Conservation (phyloP, 2,888 invertebrate genomes). For the Drosophila rubida region DNA sequence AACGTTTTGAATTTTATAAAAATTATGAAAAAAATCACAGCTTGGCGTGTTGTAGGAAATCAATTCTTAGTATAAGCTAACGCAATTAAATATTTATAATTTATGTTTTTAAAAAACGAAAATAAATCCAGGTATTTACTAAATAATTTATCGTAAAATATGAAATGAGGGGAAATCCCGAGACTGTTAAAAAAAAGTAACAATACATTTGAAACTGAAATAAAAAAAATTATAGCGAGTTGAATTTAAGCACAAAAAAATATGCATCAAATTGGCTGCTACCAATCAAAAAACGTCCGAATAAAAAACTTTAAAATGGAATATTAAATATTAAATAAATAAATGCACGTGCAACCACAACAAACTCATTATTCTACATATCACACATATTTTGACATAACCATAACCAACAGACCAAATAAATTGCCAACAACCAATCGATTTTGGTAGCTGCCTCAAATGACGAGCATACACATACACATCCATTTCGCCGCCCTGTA, state of each 20-base stretch:
- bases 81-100: slow-evolving; percentile 11
- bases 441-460: slow-evolving; percentile 56
- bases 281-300: slow-evolving; percentile 17
- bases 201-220: background rate
- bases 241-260: background rate
- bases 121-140: background rate
- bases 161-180: background rate
- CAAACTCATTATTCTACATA: slow-evolving; percentile 76
- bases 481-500: background rate
- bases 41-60: slow-evolving; percentile 15
- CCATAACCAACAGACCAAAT: slow-evolving; percentile 72
- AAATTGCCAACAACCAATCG: slow-evolving; percentile 70
- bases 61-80: slow-evolving; percentile 24
- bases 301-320: slow-evolving; percentile 1
- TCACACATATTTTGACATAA: slow-evolving; percentile 76
- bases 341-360: slow-evolving; percentile 59
- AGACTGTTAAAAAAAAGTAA: background rate
- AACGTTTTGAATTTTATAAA: slow-evolving; percentile 22
- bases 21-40: slow-evolving; percentile 7
- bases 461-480: slow-evolving; percentile 34
- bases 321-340: slow-evolving; percentile 45
- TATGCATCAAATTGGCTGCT: slow-evolving; percentile 10
- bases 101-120: background rate
- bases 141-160: background rate
- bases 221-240: background rate